These are phyloP conservation scores for Paragorgia papillata DNA, from an alignment of 92 coral and sea anemone genomes.

Conservation along the genomic window DNA sequence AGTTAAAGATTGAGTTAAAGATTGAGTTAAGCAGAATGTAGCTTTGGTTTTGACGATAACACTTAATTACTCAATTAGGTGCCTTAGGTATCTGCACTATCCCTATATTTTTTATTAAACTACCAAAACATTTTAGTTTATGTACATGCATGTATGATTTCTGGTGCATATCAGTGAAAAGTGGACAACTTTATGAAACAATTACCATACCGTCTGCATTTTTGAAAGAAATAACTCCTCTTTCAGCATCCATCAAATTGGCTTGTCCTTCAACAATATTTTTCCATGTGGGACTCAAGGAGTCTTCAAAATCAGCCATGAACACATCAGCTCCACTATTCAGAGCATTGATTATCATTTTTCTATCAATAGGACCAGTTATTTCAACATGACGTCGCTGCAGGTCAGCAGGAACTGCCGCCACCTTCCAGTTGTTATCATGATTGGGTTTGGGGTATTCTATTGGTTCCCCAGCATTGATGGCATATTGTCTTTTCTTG, in stretches of 20 bases:
- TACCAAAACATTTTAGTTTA: too few species aligned
- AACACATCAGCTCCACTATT: constrained; percentile 98
- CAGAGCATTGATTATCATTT: constrained; percentile 97
- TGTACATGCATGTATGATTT: too few species aligned
- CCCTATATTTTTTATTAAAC: too few species aligned
- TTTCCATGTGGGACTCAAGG: constrained; percentile 92
- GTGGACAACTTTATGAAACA: neutral
- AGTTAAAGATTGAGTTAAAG: too few species aligned
- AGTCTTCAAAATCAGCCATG: constrained; percentile 99
- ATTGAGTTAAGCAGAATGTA: too few species aligned
- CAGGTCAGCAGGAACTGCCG: constrained; percentile 89
- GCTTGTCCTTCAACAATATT: constrained; percentile 91
- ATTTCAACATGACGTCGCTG: constrained; percentile 98
- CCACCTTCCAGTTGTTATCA: constrained; percentile 89
- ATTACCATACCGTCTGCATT: constrained; percentile 82
- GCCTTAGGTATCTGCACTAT: too few species aligned
- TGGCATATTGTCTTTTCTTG: constrained; percentile 69
- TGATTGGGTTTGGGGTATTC: constrained; percentile 79
- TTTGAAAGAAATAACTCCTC: constrained; percentile 71
- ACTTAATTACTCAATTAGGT: too few species aligned
- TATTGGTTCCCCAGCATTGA: constrained; percentile 73
- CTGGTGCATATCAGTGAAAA: too few species aligned
- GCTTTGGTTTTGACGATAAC: too few species aligned
- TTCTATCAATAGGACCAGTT: constrained; percentile 95
- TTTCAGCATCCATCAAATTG: constrained; percentile 86